phyloP scores from a whole-genome alignment of 2,888 invertebrate genomes.

The Phaonia tiefii region DNA sequence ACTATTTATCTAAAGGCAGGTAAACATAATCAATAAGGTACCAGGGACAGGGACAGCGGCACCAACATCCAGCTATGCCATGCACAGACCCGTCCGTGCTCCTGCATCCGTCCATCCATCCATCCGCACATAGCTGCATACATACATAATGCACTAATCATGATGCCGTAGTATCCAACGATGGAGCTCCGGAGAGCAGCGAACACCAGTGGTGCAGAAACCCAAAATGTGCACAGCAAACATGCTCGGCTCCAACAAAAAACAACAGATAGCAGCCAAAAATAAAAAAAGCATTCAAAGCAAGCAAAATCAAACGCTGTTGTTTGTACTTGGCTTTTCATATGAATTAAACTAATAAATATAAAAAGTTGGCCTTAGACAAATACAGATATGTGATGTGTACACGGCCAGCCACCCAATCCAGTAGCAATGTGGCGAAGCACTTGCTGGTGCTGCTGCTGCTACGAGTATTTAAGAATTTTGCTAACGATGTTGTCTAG shows the following conservation, averaged over 20 bases:
- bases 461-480: constrained; percentile 58
- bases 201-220: constrained; percentile 1
- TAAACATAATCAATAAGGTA: constrained; percentile 65
- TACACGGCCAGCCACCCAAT: constrained; percentile 20
- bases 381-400: not conserved
- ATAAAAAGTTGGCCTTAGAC: constrained; percentile 36
- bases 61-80: constrained; percentile 44
- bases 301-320: constrained; percentile 53
- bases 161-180: constrained; percentile 1
- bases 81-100: not conserved
- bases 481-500: constrained; percentile 61
- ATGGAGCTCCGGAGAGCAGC: too few species aligned
- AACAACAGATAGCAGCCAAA: constrained; percentile 4
- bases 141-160: constrained; percentile 27
- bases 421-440: constrained; percentile 21
- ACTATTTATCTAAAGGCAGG: constrained; percentile 59
- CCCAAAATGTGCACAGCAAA: constrained; percentile 28
- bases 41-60: too few species aligned
- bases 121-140: not conserved
- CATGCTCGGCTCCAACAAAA: constrained; percentile 7
- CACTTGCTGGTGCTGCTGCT: constrained; percentile 55
- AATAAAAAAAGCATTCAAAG: not conserved
- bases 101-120: constrained; percentile 9
- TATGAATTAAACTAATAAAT: constrained; percentile 64
- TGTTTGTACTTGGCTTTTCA: constrained; percentile 50